These are phyloP conservation scores for Ochotona curzoniae DNA, from an alignment of 2,113 vertebrate species.

Conservation along the genomic window DNA sequence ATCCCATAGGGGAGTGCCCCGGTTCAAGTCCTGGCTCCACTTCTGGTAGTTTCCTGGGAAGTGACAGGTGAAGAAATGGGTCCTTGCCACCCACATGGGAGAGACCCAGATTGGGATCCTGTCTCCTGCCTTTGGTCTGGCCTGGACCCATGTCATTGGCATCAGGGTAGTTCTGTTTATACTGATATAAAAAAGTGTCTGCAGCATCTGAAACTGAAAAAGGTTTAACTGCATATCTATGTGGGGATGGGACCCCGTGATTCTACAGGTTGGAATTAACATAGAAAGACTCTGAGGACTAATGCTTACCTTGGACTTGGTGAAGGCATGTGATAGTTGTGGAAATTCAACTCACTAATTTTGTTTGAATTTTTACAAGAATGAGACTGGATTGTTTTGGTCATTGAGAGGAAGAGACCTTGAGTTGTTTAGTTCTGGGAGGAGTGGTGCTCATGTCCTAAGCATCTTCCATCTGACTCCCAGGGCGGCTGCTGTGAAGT, in stretches of 20 bases:
- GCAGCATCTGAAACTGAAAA: background rate
- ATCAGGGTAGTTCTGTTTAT: background rate
- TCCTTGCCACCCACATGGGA: too few relatives aligned
- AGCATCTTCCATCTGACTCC: slow-evolving; percentile 45
- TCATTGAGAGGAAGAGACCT: background rate
- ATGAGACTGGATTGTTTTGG: background rate
- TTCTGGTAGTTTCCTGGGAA: too few relatives aligned
- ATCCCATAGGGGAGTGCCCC: too few relatives aligned
- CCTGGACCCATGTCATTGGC: too few relatives aligned
- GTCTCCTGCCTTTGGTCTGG: too few relatives aligned
- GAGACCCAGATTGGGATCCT: too few relatives aligned
- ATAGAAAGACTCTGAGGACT: background rate
- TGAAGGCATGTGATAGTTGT: background rate
- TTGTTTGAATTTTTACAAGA: slow-evolving; percentile 6
- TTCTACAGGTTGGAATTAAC: background rate
- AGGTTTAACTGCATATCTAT: background rate
- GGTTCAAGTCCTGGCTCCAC: too few relatives aligned
- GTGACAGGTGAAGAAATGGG: too few relatives aligned
- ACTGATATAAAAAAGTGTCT: background rate
- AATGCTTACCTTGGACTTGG: background rate
- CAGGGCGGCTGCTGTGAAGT: slow-evolving; percentile 98
- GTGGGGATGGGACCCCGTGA: background rate
- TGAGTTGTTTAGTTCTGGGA: background rate
- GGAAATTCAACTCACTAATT: background rate
- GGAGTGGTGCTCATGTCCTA: fast-evolving